Base-by-base conservation (phyloP, 1,140 invertebrate species). In the Drosophila navojoa region DNA sequence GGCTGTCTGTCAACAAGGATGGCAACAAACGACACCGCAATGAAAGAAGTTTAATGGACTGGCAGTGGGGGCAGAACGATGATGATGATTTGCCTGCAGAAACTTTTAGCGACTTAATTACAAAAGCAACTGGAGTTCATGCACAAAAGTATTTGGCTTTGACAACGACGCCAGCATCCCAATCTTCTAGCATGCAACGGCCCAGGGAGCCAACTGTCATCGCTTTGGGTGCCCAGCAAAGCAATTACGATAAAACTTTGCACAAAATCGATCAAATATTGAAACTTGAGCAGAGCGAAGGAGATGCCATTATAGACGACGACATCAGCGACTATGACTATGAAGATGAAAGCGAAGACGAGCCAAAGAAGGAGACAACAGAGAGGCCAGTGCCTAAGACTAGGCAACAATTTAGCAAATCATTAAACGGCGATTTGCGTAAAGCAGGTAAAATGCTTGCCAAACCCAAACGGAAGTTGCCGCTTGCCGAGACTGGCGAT, bases 81-180 rank as follows among this genome's bases (percentile, higher is more conserved):
- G 40, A 45, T n/a, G 44, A 27, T 53, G 73, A 74, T 66, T 62
- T 47, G 29, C 38, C 42, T 59, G 54, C 71, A 44, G 47, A 79
- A 91, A 87, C 68, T 90, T 91, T 87, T 68, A 69, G 81, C 89
- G 78, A 91, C 85, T 90, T 90, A 91, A 91, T 91, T 91, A 87
- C 86, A 73, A 78, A 45, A 67, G 62, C 74, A 68, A 78, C 66
- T 68, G 69, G 58, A 76, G 72, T 64, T 32, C 72, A 74, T 58
- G 59, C 29, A 42, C 53, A 67, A 60, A 66, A 71, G 52, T 38
- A 61, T 68, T 68, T 74, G 52, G 35, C 52, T 74, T 67, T 71
- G 55, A 67, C 32, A 7, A 27, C 22, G 32, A 7, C 50, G 32
- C 15, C 57, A 54, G 35, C 40, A n/a, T 15, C 50, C 11, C 50